These are phyloP conservation scores for Odontamblyopus rebecca DNA, from an alignment of 2,797 vertebrate genomes.

Conservation along the genomic window DNA sequence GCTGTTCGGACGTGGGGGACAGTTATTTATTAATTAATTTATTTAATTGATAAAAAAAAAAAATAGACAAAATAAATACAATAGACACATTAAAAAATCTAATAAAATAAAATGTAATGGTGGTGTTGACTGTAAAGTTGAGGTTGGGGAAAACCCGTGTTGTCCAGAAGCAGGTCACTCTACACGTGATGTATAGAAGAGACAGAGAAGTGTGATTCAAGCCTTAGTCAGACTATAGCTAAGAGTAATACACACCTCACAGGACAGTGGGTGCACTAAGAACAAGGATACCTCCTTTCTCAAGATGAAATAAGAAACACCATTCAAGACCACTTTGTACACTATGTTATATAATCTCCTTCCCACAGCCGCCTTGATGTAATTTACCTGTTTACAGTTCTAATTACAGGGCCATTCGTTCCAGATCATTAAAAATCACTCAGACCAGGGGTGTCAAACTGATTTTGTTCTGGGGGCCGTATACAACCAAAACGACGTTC, in stretches of 20 bases:
- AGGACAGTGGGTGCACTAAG: constrained; percentile 4
- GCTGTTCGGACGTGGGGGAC: too few relatives aligned
- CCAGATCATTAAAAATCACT: neutral
- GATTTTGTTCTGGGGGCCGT: too few relatives aligned
- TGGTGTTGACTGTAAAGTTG: constrained; percentile 10
- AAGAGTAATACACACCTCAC: constrained; percentile 31
- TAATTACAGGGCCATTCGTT: neutral
- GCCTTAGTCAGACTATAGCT: constrained; percentile 17
- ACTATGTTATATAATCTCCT: neutral
- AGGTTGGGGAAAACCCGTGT: constrained; percentile 7
- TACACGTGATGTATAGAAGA: constrained; percentile 32
- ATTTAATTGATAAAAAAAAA: too few relatives aligned
- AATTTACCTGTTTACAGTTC: neutral
- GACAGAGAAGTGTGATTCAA: constrained; percentile 22
- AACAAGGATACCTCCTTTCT: constrained; percentile 4
- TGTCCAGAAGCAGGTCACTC: constrained; percentile 32
- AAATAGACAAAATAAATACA: too few relatives aligned
- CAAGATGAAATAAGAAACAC: neutral
- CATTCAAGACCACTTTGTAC: neutral
- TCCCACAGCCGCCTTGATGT: neutral
- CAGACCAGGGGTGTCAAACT: too few relatives aligned
- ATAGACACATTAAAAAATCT: too few relatives aligned
- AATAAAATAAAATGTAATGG: neutral
- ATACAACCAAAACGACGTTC: too few relatives aligned
- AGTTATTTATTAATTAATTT: too few relatives aligned